Base-by-base conservation (phyloP, 2,888 invertebrate genomes). In the Ophion obscuratus region DNA sequence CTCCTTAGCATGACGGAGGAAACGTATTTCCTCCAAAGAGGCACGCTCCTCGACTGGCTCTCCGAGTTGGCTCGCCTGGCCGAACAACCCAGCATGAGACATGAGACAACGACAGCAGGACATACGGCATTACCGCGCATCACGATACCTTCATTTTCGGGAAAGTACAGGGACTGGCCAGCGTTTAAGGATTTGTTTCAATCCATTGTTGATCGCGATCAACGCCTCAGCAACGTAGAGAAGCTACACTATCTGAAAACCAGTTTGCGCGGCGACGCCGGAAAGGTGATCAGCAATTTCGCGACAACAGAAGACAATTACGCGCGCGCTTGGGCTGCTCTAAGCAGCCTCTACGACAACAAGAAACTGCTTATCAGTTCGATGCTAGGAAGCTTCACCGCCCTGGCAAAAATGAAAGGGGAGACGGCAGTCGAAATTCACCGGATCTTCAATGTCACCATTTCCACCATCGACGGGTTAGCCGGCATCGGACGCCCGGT, bases 191-290 rank as follows among this genome's bases (percentile, higher is more conserved):
- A 61, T 9, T 5, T 61, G 20, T 61, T 61, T 24, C 11, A 14
- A 10, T 0, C 1, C 88, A 0, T 92, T 94, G 76, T 88, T 90
- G 87, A 76, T 79, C 9, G 57, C 80, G 2, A 20, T 83, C 3
- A 11, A 53, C 24, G 68, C 80, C 17, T 24, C 24, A 24, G 24
- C 24, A 24, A 24, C 24, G 24, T 24, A 24, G 24, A 24, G 81
- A 53, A 3, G 17, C 1, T 67, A 76, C 47, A 17, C 57, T 27
- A 68, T 68, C 24, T 62, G n/a, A 24, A 27, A 24, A 11, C 24
- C 11, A 24, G 62, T 11, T 7, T 62, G 24, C 10, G 27, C 7
- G 14, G 24, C 0, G 27, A 20, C 2, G 24, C 62, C 20, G 11
- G 2, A 7, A 17, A 24, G 27, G 4, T 27, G 10, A 62, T 62